Conservation (phyloP, 2,888 invertebrate genomes). For the Aplocera efformata region DNA sequence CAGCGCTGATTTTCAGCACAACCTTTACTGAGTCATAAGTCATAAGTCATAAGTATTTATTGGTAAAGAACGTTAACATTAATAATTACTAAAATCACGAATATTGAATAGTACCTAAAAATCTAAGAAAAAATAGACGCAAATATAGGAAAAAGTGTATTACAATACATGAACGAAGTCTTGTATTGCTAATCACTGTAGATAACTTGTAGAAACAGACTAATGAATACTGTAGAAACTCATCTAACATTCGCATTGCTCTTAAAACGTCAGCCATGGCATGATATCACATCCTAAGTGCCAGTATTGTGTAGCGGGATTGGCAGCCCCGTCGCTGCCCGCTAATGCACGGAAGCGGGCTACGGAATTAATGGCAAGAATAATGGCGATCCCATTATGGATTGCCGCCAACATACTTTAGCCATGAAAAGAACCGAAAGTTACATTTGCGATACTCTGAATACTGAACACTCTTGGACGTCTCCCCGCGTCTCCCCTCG, state of each 20-base stretch:
- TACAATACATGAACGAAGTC: too few relatives aligned
- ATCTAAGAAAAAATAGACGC: too few relatives aligned
- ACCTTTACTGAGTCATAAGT: too few relatives aligned
- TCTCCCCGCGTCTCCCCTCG: constrained; percentile 42
- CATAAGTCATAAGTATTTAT: too few relatives aligned
- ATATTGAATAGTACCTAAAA: too few relatives aligned
- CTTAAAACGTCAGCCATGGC: constrained; percentile 17
- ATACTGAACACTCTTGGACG: constrained; percentile 74
- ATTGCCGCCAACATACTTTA: constrained; percentile 82
- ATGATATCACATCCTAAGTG: constrained; percentile 29
- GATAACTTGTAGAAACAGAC: too few relatives aligned
- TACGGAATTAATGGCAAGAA: constrained; percentile 80
- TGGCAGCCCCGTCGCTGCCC: constrained; percentile 70
- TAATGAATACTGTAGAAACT: too few relatives aligned
- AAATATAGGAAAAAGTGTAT: too few relatives aligned
- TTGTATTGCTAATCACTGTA: too few relatives aligned
- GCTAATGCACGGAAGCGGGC: constrained; percentile 79
- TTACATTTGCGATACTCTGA: constrained; percentile 81
- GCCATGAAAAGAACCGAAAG: constrained; percentile 81
- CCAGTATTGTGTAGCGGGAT: constrained; percentile 52
- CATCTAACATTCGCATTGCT: background rate
- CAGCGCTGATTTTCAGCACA: too few relatives aligned
- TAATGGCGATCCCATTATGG: constrained; percentile 81
- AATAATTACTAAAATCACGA: too few relatives aligned
- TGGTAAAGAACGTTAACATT: too few relatives aligned